A percentile compares a stretch with the other conserved stretches of the same genome.
Evolutionary conservation across 1,140 invertebrate species (phyloP).

Genomic region (Sitobion miscanthi): DNA sequence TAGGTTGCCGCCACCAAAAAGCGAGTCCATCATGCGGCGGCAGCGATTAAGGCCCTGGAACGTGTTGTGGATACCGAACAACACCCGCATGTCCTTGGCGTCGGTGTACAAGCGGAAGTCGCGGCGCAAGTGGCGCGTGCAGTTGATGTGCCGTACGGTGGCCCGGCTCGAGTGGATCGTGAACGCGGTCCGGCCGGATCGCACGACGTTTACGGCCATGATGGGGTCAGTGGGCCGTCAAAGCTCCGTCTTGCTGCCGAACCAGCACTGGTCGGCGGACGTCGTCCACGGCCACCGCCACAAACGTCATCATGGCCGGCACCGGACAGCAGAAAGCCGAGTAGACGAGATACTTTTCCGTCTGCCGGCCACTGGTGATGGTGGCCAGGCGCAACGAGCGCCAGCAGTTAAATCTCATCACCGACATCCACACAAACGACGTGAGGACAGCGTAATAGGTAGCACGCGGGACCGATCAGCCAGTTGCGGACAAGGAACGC

Average conservation of each 20-base stretch:
- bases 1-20: no score
- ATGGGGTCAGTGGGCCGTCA: slow-evolving; percentile 65
- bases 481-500: slow-evolving; percentile 64
- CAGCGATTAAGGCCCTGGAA: slow-evolving; percentile 68
- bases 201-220: slow-evolving; percentile 65
- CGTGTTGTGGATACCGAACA: slow-evolving; percentile 68
- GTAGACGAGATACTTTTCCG: slow-evolving; percentile 65
- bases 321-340: slow-evolving; percentile 67
- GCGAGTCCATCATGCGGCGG: slow-evolving; percentile 60
- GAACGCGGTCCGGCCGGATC: slow-evolving; percentile 66
- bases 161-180: slow-evolving; percentile 66
- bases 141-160: slow-evolving; percentile 60
- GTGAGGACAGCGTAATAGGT: slow-evolving; percentile 67
- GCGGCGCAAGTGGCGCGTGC: slow-evolving; percentile 61
- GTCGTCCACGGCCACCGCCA: slow-evolving; percentile 65
- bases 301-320: slow-evolving; percentile 65
- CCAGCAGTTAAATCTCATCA: slow-evolving; percentile 69
- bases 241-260: slow-evolving; percentile 66
- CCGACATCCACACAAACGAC: slow-evolving; percentile 70
- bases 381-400: slow-evolving; percentile 66
- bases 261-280: slow-evolving; percentile 66
- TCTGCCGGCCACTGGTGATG: slow-evolving; percentile 63
- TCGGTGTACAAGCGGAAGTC: slow-evolving; percentile 67
- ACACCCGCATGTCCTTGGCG: slow-evolving; percentile 64
- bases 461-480: slow-evolving; percentile 60